Evolutionary conservation across 30 jellyfish, hydroid and myxozoan species (phyloP), one percentile per base, ranked within the genome.

Genomic region (Cassiopea xamachana): DNA sequence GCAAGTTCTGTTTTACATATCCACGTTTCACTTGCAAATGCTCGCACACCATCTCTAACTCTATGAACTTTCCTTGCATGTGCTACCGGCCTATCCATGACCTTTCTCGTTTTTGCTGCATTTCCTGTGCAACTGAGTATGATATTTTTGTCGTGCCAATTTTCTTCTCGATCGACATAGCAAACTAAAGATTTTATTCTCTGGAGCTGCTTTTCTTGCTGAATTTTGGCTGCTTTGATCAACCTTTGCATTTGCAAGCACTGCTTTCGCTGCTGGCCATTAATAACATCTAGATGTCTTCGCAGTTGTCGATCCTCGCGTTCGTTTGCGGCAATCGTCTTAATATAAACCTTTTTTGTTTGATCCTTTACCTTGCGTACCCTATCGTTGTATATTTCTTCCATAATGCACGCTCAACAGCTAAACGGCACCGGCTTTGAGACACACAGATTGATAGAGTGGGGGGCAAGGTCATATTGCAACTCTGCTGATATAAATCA

Each of bases 321-420:
- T 48, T 86, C 93, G 58, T 86, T 86, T n/a, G 93, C 93, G 0
- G 93, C 93, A 7, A 86, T 86, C 46, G 93, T 69, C 55, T 69
- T 86, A 80, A 75, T 58, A 83, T 86, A 86, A 75, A 86, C 75
- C 3, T 86, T 84, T 10, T 75, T 74, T 0, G 87, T 77, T 6
- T 75, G 93, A 3, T 86, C 87, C 60, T 73, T 79, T 50, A 71
- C 80, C 15, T 43, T 71, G 58, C 55, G 55, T 16, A 71, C 80
- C 16, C 55, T 17, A 71, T 71, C 80, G 16, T n/a, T 43, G 64
- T 64, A 5, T 64, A 5, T 14, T 27, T 27, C 2, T 17, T 9
- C 19, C 19, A 64, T 13, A 4, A 64, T 2, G 19, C 5, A 64
- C 5, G 2, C 2, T 64, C 39, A 64, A 64, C 74, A 64, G 15